These are phyloP conservation scores for Zaprionus obscuricornis DNA, from an alignment of 2,888 invertebrate genomes.

Conservation along the genomic window DNA sequence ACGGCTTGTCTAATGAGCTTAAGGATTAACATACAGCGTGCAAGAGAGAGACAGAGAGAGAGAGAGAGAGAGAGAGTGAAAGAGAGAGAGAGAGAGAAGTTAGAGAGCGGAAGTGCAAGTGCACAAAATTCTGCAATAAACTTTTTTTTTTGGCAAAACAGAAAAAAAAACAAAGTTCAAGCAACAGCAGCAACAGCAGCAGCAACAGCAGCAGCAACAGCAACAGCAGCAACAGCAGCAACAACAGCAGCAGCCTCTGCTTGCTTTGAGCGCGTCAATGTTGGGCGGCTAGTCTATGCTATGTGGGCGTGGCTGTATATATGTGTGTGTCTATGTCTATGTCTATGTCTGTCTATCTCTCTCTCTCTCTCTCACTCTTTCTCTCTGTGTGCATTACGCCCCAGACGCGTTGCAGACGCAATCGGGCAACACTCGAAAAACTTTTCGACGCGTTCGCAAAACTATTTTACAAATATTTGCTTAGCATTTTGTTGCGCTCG, in stretches of 20 bases:
- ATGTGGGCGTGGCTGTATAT: slow-evolving; percentile 11
- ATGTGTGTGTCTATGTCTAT: no score
- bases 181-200: slow-evolving; percentile 1
- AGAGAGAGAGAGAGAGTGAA: not conserved
- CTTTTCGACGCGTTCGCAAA: slow-evolving; percentile 47
- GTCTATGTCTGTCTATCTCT: no score
- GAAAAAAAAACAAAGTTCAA: no score
- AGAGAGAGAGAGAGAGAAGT: not conserved
- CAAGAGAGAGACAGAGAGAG: not conserved
- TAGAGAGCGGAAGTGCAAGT: not conserved
- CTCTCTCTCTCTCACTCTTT: no score
- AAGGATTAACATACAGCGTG: slow-evolving; percentile 54
- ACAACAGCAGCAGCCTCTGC: not conserved
- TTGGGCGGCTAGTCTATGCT: slow-evolving; percentile 7
- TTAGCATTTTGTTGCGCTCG: slow-evolving; percentile 60
- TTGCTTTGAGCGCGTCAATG: slow-evolving; percentile 37
- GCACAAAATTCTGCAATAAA: slow-evolving; percentile 18
- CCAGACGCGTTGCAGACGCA: slow-evolving; percentile 64
- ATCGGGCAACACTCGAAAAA: slow-evolving; percentile 35
- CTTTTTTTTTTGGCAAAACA: no score
- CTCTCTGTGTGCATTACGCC: slow-evolving; percentile 18
- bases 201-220: not conserved
- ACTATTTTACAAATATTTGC: slow-evolving; percentile 73
- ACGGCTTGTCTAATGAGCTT: slow-evolving; percentile 71
- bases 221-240: slow-evolving; percentile 1